Conservation (phyloP, 2,113 vertebrate genomes). For the Formicarius rufipectus region DNA sequence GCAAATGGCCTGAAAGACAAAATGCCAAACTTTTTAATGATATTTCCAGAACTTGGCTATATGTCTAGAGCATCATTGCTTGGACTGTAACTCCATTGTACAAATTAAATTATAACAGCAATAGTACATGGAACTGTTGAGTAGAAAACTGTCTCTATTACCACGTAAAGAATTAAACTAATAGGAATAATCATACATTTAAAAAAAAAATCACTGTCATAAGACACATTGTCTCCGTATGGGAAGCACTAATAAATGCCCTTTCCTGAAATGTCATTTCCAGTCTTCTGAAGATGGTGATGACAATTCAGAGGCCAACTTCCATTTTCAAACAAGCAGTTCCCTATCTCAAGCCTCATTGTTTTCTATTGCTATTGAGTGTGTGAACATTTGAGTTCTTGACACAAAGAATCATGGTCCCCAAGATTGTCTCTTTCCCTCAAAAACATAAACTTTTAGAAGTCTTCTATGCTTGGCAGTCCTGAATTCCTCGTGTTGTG, state of each 20-base stretch:
- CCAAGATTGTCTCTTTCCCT: neutral
- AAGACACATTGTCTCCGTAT: neutral
- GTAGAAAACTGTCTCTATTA: neutral
- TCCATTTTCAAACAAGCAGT: neutral
- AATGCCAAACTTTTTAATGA: neutral
- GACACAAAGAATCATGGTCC: neutral
- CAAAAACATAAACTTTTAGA: neutral
- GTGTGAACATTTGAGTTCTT: neutral
- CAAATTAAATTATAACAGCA: neutral
- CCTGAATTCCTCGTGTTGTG: neutral
- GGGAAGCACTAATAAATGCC: neutral
- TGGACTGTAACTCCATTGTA: neutral
- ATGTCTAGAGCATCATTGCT: neutral
- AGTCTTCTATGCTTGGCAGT: neutral
- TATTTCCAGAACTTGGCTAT: neutral
- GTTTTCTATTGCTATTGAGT: neutral
- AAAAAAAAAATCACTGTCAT: neutral
- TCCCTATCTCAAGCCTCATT: neutral
- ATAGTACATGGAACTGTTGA: neutral
- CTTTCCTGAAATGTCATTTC: neutral
- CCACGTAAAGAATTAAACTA: neutral
- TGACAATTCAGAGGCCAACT: neutral
- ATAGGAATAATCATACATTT: neutral
- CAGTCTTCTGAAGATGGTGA: neutral
- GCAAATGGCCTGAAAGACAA: neutral